Base-by-base conservation (phyloP, 2,888 invertebrate genomes). In the Pollenia labialis region DNA sequence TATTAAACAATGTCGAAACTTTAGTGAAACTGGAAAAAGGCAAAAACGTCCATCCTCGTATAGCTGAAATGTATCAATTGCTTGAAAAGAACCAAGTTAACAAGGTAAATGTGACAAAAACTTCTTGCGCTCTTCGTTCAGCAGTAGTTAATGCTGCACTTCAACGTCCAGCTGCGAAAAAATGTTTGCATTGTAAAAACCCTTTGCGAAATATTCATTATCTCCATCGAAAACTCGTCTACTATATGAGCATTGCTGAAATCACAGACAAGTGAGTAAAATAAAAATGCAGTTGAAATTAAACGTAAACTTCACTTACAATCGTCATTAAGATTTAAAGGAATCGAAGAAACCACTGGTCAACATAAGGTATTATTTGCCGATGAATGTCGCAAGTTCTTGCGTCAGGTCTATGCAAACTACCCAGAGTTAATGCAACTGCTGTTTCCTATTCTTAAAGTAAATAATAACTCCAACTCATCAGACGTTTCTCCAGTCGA, bases 341-440 rank as follows among this genome's bases (percentile, higher is more conserved):
- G 71, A 10, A 64, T 86, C 1, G 84, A 84, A 54, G 62, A 89
- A 0, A 84, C 66, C 10, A 79, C 79, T 46, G 91, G 91, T 0
- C 91, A 92, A 54, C 91, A 92, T 54, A 92, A 93, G 87, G 93
- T 95, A 66, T 91, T 96, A 80, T 95, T 95, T 94, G 95, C 96
- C 0, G 95, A 96, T 92, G 95, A 96, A 90, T 95, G 94, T 18
- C 95, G 95, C 89, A 94, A 95, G n/a, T 95, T 95, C 90, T 94
- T 98, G 88, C 94, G 96, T 42, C 92, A 95, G 64, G 94, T 98
- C 44, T 97, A 97, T 94, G 91, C 94, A 76, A 95, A 95, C 88
- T 97, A 98, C 90, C 94, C 94, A 56, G 95, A 96, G 0, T 94
- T 97, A 8, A 91, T 99, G 3, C 93, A 93, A 85, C 92, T 95